These are phyloP conservation scores for Caenorhabditis afra DNA, from an alignment of 2,888 invertebrate genomes.

Conservation along the genomic window DNA sequence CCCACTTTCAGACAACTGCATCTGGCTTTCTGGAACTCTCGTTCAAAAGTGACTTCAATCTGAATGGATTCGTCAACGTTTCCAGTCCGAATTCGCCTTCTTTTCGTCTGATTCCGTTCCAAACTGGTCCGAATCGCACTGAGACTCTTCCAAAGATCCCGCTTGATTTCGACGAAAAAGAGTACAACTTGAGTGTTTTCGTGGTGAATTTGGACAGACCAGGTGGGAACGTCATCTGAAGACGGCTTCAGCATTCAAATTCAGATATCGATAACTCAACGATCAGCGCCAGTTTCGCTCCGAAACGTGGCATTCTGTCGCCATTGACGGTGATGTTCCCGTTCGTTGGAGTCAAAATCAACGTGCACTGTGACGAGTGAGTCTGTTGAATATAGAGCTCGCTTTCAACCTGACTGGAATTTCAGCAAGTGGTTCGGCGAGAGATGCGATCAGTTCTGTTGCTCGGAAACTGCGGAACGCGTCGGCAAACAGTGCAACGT, in stretches of 20 bases:
- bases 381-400: neutral
- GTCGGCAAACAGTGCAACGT: conserved; percentile 36
- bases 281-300: conserved; percentile 13
- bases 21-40: conserved; percentile 33
- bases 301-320: conserved; percentile 25
- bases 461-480: conserved; percentile 32
- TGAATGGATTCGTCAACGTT: conserved; percentile 28
- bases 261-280: conserved; percentile 39
- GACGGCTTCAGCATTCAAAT: neutral
- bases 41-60: conserved; percentile 31
- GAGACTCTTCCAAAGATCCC: conserved; percentile 26
- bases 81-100: neutral
- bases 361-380: conserved; percentile 28
- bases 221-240: neutral
- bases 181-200: conserved; percentile 11
- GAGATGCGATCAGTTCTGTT: conserved; percentile 42
- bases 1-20: neutral
- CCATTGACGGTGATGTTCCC: conserved; percentile 45
- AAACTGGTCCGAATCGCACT: conserved; percentile 5
- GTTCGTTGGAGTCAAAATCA: conserved; percentile 36
- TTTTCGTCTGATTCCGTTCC: conserved; percentile 23
- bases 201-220: conserved; percentile 26
- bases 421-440: conserved; percentile 37
- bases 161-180: conserved; percentile 6
- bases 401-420: neutral